Percentiles rank a stretch among this genome's conserved stretches.
These are phyloP conservation scores for Caenorhabditis sp. DNA, from an alignment of 2,888 invertebrate genomes.

Conservation along the genomic window DNA sequence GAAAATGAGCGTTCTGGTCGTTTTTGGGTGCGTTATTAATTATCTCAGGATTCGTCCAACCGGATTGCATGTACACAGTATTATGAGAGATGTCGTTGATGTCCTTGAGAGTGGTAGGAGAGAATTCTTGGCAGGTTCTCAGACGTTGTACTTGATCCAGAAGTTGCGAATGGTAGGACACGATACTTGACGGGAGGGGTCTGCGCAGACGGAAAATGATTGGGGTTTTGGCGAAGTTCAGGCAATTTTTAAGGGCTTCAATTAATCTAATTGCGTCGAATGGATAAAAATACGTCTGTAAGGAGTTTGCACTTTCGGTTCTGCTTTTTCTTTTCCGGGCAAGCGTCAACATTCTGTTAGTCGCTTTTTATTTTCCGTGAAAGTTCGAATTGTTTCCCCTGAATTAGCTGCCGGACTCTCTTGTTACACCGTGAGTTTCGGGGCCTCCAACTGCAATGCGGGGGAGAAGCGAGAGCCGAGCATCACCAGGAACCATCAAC, in stretches of 20 bases:
- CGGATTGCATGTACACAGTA: conserved; percentile 6
- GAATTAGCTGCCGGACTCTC: conserved; percentile 36
- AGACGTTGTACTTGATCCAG: conserved; percentile 22
- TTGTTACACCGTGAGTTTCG: conserved; percentile 39
- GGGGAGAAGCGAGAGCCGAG: conserved; percentile 38
- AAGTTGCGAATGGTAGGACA: background rate
- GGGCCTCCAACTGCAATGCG: conserved; percentile 50
- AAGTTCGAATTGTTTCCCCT: conserved; percentile 53
- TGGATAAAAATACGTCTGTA: background rate
- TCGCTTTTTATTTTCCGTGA: no score
- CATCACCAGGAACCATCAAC: conserved; percentile 55
- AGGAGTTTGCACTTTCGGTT: background rate
- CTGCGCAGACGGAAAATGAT: background rate
- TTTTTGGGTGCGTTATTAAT: background rate
- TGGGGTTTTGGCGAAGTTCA: no score
- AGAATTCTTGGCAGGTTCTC: conserved; percentile 19
- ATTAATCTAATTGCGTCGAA: background rate
- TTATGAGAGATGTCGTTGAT: conserved; percentile 17
- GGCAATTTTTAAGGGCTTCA: no score
- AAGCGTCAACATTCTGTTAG: no score
- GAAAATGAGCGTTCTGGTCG: background rate
- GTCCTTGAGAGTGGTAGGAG: conserved; percentile 11
- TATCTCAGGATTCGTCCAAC: conserved; percentile 15
- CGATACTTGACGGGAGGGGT: conserved; percentile 12
- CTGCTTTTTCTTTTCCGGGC: conserved; percentile 28